These are phyloP conservation scores for Callyntrura sp. DNA, from an alignment of 2,888 invertebrate genomes.

Conservation along the genomic window DNA sequence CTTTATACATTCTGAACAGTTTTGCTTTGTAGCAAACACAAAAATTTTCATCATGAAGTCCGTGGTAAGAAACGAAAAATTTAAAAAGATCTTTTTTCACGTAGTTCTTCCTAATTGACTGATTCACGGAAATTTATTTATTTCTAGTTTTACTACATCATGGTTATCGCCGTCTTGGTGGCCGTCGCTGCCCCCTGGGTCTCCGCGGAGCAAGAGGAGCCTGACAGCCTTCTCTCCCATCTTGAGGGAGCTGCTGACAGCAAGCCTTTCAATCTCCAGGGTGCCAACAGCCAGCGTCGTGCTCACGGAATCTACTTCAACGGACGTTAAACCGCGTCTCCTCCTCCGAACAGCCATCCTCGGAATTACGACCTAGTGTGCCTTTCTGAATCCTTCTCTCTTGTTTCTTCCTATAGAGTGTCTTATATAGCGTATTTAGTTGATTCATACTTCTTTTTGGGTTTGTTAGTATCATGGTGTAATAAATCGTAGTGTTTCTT, in stretches of 20 bases:
- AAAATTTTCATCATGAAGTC: slow-evolving; percentile 76
- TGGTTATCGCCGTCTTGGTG: slow-evolving; percentile 79
- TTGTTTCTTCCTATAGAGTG: background rate
- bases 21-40: slow-evolving; percentile 40
- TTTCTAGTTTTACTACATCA: slow-evolving; percentile 79
- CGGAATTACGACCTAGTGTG: background rate
- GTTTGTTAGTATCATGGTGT: slow-evolving; percentile 19
- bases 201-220: slow-evolving; percentile 77
- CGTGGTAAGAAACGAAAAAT: slow-evolving; percentile 67
- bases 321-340: slow-evolving; percentile 74
- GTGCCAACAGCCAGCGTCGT: slow-evolving; percentile 77
- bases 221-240: slow-evolving; percentile 80
- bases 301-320: slow-evolving; percentile 83
- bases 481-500: slow-evolving; percentile 49
- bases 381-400: background rate
- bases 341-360: background rate
- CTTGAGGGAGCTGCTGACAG: slow-evolving; percentile 76
- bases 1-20: background rate
- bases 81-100: slow-evolving; percentile 14
- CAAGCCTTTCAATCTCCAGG: slow-evolving; percentile 82
- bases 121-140: too few species aligned
- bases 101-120: too few species aligned
- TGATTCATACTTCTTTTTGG: background rate
- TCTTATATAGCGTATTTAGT: background rate
- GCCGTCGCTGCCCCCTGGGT: slow-evolving; percentile 79